Evolutionary conservation across 1,140 invertebrate species (phyloP).

Genomic region (Atta colombica): DNA sequence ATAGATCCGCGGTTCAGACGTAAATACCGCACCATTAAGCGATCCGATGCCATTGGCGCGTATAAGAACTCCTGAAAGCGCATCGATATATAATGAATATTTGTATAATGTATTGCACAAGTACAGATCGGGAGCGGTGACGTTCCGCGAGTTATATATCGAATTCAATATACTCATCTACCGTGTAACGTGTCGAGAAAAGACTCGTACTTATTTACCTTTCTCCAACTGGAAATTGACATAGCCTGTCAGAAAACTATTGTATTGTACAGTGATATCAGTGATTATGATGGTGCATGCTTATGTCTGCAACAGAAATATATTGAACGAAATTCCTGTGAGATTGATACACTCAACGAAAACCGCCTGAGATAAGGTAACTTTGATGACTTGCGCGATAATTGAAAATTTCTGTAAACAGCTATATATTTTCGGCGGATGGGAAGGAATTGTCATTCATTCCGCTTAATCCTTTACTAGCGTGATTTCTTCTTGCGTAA

Average conservation of each 20-base stretch:
- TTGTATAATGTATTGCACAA: conserved; percentile 48
- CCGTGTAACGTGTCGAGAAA: background rate
- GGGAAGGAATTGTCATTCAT: too few relatives aligned
- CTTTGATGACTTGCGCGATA: too few relatives aligned
- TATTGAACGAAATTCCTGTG: background rate
- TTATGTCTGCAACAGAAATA: background rate
- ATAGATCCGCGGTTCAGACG: conserved; percentile 56
- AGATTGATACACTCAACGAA: background rate
- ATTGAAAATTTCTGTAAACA: too few relatives aligned
- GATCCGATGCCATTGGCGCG: conserved; percentile 44
- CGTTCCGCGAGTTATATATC: background rate
- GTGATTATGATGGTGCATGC: background rate
- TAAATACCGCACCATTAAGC: conserved; percentile 55
- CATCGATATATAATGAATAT: conserved; percentile 55
- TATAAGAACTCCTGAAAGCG: conserved; percentile 40
- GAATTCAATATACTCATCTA: background rate
- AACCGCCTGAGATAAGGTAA: too few relatives aligned
- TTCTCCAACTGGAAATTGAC: conserved; percentile 24
- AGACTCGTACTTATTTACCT: conserved; percentile 34
- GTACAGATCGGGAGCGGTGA: background rate
- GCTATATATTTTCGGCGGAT: too few relatives aligned
- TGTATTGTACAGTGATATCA: background rate
- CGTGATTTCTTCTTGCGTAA: too few relatives aligned
- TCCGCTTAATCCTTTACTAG: too few relatives aligned
- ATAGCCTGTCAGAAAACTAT: background rate